Conservation (phyloP, 2,888 invertebrate species). For the Oligia strigilis region DNA sequence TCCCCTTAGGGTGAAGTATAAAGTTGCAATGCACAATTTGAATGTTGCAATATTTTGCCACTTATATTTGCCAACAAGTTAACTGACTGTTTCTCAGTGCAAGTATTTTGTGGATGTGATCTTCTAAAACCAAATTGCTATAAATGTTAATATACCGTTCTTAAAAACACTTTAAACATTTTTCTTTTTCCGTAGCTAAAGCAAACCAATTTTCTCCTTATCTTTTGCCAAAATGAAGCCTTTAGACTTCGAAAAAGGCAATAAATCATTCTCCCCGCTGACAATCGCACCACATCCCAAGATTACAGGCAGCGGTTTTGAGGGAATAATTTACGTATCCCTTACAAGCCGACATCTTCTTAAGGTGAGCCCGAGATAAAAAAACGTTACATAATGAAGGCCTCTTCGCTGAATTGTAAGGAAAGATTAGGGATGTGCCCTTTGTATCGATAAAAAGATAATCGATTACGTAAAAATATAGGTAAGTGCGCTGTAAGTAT, state of each 20-base stretch:
- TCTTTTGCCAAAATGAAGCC: background rate
- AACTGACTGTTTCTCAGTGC: background rate
- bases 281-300: slow-evolving; percentile 43
- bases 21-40: background rate
- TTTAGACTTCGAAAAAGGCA: background rate
- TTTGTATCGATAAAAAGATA: slow-evolving; percentile 46
- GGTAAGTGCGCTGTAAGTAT: background rate
- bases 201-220: background rate
- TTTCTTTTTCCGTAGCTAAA: background rate
- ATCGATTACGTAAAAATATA: slow-evolving; percentile 17
- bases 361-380: slow-evolving; percentile 77
- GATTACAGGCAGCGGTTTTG: slow-evolving; percentile 56
- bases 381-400: slow-evolving; percentile 82
- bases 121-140: background rate
- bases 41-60: background rate
- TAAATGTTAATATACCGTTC: background rate
- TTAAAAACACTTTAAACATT: background rate
- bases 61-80: background rate
- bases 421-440: slow-evolving; percentile 60
- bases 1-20: too few relatives aligned
- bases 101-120: background rate
- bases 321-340: slow-evolving; percentile 62
- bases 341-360: slow-evolving; percentile 67
- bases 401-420: slow-evolving; percentile 72
- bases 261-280: slow-evolving; percentile 48